phyloP scores from a whole-genome alignment of 2,113 vertebrate genomes.

The Cavia aperea region DNA sequence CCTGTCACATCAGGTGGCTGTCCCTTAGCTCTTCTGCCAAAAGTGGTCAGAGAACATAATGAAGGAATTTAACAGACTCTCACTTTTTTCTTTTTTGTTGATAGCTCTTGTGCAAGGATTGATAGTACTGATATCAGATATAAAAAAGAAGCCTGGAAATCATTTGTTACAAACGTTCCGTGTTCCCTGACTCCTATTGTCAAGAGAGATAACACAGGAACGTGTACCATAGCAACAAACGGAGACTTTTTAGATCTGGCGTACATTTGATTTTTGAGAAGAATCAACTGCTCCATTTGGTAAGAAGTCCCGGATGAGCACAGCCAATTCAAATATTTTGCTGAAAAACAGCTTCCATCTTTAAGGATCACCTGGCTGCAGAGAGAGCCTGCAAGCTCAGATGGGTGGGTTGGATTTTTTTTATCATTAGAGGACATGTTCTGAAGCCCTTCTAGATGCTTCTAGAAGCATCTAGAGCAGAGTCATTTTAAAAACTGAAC shows the following conservation, averaged over 20 bases:
- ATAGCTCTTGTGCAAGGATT: not conserved
- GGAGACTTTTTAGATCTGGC: not conserved
- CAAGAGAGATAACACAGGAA: not conserved
- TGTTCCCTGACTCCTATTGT: not conserved
- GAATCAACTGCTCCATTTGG: slow-evolving; percentile 18
- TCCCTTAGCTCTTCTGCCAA: not conserved
- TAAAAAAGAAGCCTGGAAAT: slow-evolving; percentile 32
- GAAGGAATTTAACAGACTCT: slow-evolving; percentile 3
- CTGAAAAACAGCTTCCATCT: not conserved
- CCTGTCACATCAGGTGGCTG: not conserved
- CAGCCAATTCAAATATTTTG: slow-evolving; percentile 35
- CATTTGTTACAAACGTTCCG: not conserved
- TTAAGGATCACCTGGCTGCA: slow-evolving; percentile 2
- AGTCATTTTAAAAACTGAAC: slow-evolving; percentile 12
- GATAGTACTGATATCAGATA: not conserved
- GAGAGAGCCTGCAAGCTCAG: not conserved
- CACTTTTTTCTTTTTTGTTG: not conserved
- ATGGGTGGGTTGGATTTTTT: not conserved
- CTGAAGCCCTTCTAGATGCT: not conserved
- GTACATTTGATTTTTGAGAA: slow-evolving; percentile 1
- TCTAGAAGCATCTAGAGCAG: not conserved
- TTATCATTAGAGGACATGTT: not conserved
- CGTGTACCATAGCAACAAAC: not conserved
- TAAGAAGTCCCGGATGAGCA: not conserved
- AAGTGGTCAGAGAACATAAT: slow-evolving; percentile 22